phyloP scores from a whole-genome alignment of 2,113 vertebrate genomes.

The Pimephales promelas region DNA sequence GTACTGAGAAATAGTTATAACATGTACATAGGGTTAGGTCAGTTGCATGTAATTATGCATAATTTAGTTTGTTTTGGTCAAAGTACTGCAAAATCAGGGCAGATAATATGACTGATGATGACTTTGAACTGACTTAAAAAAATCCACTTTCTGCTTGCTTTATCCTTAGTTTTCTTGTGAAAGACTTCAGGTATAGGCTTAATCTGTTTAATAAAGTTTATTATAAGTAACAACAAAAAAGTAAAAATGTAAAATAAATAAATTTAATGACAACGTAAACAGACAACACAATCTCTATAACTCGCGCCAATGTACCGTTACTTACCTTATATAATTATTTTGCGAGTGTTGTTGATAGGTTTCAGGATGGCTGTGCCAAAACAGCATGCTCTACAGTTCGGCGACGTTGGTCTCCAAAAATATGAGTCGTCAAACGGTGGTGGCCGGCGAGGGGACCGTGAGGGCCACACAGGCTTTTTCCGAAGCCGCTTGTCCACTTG shows the following conservation, averaged over 20 bases:
- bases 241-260: background rate
- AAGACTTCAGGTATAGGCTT: background rate
- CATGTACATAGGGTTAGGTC: too few species aligned
- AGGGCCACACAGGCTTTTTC: slow-evolving; percentile 41
- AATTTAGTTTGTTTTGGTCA: background rate
- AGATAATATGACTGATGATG: background rate
- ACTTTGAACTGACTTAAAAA: background rate
- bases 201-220: background rate
- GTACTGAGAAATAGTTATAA: too few species aligned
- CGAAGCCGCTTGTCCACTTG: background rate
- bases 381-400: slow-evolving; percentile 77
- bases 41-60: too few species aligned
- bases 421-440: background rate
- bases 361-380: slow-evolving; percentile 91
- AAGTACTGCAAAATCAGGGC: background rate
- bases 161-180: background rate
- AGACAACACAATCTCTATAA: background rate
- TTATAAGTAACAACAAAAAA: background rate
- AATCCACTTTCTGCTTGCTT: background rate
- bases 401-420: background rate
- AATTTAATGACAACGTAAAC: background rate
- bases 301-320: background rate
- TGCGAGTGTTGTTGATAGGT: slow-evolving; percentile 85
- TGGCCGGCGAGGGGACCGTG: background rate
- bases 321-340: slow-evolving; percentile 69